Percentiles rank a stretch among this genome's conserved stretches.
phyloP scores from a whole-genome alignment of 1,140 invertebrate genomes.

The Orius insidiosus region DNA sequence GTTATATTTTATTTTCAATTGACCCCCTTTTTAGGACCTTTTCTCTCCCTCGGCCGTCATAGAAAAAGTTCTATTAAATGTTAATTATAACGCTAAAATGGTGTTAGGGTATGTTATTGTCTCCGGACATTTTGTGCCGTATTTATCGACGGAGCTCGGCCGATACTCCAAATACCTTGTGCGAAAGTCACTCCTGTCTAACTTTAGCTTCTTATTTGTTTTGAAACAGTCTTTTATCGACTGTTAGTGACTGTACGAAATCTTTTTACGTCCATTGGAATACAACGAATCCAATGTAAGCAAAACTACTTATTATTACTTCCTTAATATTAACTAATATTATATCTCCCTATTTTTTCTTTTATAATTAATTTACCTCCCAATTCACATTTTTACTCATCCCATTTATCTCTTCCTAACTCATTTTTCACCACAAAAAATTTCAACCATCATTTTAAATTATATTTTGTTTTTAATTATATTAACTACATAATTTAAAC shows the following conservation, averaged over 20 bases:
- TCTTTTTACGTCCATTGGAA: slow-evolving; percentile 74
- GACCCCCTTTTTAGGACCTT: slow-evolving; percentile 5
- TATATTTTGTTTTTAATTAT: no score
- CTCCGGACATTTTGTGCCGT: slow-evolving; percentile 13
- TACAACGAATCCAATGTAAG: slow-evolving; percentile 64
- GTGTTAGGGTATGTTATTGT: slow-evolving; percentile 17
- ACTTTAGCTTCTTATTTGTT: slow-evolving; percentile 52
- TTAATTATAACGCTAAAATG: slow-evolving; percentile 13
- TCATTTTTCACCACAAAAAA: no score
- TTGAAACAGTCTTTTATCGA: slow-evolving; percentile 59
- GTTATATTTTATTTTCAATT: slow-evolving; percentile 1
- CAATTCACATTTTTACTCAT: no score
- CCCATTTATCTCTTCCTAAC: no score
- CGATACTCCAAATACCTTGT: slow-evolving; percentile 21
- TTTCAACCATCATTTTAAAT: no score
- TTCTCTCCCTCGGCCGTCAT: background rate
- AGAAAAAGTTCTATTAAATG: no score
- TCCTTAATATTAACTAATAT: background rate
- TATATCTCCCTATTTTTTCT: no score
- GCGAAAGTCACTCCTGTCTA: slow-evolving; percentile 36
- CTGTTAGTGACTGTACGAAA: slow-evolving; percentile 59
- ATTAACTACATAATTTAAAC: no score
- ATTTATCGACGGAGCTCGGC: slow-evolving; percentile 16
- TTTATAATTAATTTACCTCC: no score
- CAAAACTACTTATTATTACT: background rate